Evolutionary conservation across 2,113 vertebrate species (phyloP).

Genomic region (Ceyx melanurus): DNA sequence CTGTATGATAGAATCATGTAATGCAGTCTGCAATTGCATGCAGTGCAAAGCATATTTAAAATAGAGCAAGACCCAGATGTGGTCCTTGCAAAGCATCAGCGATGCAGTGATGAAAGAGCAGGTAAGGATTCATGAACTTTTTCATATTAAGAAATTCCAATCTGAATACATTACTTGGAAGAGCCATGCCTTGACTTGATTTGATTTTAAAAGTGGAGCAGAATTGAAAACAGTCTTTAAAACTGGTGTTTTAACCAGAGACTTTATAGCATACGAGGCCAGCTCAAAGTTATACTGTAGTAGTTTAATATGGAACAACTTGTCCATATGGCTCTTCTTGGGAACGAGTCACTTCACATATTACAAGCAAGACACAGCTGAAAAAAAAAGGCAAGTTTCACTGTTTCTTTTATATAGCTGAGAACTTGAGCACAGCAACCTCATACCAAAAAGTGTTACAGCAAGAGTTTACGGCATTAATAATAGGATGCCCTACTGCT

Average conservation of each 20-base stretch:
- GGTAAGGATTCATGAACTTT: background rate
- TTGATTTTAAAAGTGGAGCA: slow-evolving; percentile 34
- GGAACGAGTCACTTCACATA: slow-evolving; percentile 53
- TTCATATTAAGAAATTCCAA: slow-evolving; percentile 5
- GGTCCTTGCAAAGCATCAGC: background rate
- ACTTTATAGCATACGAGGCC: background rate
- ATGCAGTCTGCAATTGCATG: background rate
- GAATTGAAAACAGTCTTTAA: slow-evolving; percentile 50
- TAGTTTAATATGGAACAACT: slow-evolving; percentile 59
- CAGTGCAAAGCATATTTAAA: background rate
- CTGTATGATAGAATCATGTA: background rate
- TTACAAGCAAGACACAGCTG: slow-evolving; percentile 50
- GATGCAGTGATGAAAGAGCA: background rate
- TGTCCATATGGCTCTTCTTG: slow-evolving; percentile 55
- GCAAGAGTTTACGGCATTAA: slow-evolving; percentile 74
- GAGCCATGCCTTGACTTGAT: slow-evolving; percentile 16
- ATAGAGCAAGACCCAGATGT: background rate
- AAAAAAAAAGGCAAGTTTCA: slow-evolving; percentile 66
- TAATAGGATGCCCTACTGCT: slow-evolving; percentile 72
- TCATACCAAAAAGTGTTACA: slow-evolving; percentile 64
- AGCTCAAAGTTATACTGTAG: slow-evolving; percentile 3
- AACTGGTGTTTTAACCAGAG: slow-evolving; percentile 10
- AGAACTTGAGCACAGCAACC: slow-evolving; percentile 42
- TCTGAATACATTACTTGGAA: slow-evolving; percentile 12
- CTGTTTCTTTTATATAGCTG: slow-evolving; percentile 63